A percentile compares a stretch with the other conserved stretches of the same genome.
phyloP scores from a whole-genome alignment of 2,797 vertebrate genomes.

The Periparus ater region DNA sequence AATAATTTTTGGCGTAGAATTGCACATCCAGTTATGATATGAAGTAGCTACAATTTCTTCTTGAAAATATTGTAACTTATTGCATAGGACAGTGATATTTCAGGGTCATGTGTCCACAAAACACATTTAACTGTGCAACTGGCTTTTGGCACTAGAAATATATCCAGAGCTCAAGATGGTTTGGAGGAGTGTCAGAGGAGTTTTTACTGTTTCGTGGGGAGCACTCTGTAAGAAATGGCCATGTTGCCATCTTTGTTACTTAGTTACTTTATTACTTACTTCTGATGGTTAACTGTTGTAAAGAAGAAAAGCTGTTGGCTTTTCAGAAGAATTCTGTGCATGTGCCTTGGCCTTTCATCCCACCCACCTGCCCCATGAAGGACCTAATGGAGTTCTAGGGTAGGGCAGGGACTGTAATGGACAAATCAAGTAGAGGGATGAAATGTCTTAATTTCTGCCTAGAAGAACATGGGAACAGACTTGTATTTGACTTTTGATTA shows the following conservation, averaged over 20 bases:
- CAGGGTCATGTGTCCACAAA: neutral
- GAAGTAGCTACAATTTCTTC: neutral
- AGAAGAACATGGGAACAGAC: neutral
- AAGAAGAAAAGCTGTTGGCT: neutral
- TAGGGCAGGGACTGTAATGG: neutral
- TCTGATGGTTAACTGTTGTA: neutral
- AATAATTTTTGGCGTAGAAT: neutral
- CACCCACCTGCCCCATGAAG: neutral
- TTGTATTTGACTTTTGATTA: neutral
- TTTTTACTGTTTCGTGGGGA: neutral
- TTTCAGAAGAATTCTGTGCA: neutral
- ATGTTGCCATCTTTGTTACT: neutral
- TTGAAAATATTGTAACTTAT: neutral
- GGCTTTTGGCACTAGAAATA: neutral
- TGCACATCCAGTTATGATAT: neutral
- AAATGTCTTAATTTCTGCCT: neutral
- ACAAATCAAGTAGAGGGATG: neutral
- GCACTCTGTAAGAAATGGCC: neutral
- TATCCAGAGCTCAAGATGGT: neutral
- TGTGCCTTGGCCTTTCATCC: neutral
- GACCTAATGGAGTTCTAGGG: neutral
- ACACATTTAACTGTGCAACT: neutral
- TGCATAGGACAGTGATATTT: neutral
- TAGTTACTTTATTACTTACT: no score
- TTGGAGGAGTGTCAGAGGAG: neutral